These are phyloP conservation scores for Heloderma charlesbogerti DNA, from an alignment of 2,113 vertebrate species.

Conservation along the genomic window DNA sequence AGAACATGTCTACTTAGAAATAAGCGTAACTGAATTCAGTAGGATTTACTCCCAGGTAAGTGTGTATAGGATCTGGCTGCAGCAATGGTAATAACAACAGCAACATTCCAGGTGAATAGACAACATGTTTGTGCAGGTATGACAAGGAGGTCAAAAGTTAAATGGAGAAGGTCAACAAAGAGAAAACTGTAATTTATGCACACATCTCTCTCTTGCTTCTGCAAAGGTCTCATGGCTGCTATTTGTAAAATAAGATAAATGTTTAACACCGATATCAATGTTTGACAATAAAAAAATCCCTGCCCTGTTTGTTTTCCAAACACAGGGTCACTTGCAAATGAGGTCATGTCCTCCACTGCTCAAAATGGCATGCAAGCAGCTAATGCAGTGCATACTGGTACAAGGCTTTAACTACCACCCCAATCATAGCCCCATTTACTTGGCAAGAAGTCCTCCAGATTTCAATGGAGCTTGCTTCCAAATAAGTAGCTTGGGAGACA, in stretches of 20 bases:
- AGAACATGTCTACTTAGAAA: neutral
- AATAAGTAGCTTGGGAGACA: conserved; percentile 2
- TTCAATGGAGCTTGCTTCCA: neutral
- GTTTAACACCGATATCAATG: conserved; percentile 64
- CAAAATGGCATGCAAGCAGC: conserved; percentile 4
- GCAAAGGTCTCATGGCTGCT: conserved; percentile 27
- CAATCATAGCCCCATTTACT: neutral
- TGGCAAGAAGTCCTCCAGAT: neutral
- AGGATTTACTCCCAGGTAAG: neutral
- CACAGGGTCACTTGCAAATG: conserved; percentile 54
- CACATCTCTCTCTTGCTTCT: conserved; percentile 30
- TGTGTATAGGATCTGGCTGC: neutral
- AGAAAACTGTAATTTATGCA: conserved; percentile 34
- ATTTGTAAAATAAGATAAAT: conserved; percentile 52
- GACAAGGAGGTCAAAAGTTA: conserved; percentile 14
- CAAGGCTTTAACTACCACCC: conserved; percentile 5
- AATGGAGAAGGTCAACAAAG: conserved; percentile 22
- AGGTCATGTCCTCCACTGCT: conserved; percentile 13
- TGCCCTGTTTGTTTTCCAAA: conserved; percentile 50
- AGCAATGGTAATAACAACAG: neutral
- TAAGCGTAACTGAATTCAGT: neutral
- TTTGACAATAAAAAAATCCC: conserved; percentile 46
- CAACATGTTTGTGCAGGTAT: neutral
- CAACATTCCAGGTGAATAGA: neutral
- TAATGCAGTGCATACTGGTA: neutral